Base-by-base conservation (phyloP, 1,140 invertebrate genomes). In the Trachymyrmex cornetzi region DNA sequence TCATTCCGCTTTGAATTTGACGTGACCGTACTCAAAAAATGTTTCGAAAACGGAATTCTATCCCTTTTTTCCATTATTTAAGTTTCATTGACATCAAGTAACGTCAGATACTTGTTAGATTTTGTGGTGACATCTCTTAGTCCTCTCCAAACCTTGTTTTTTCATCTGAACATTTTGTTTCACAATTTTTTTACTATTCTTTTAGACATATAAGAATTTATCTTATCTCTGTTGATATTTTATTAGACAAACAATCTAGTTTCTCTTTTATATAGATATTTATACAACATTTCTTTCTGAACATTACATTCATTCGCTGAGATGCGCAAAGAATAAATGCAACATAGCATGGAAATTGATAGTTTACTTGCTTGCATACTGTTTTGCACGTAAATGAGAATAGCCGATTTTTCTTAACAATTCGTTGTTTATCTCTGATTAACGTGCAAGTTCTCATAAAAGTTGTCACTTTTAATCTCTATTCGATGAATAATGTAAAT, bases 291-390 rank as follows among this genome's bases (percentile, higher is more conserved):
- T 81, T 69, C 24, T 57, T 71, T 81, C 34, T 81, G 11, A 5
- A 61, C 19, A 81, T 38, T 69, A 81, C 50, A 71, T 71, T 55
- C 50, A 81, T 71, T 71, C 22, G 64, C 64, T 81, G n/a, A 34
- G 61, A 66, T 79, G 59, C 7, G 64, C 66, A 24, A 12, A 57
- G 16, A 81, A 81, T 81, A 67, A 24, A 57, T 69, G 63, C 27
- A 48, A 80, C 27, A 16, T 67, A 16, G 79, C 79, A 81, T 66
- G 53, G 5, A 24, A 59, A 71, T 27, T 34, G 30, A 81, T 81
- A 69, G 22, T 71, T 44, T 80, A 67, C 48, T 71, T 81, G 79
- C 66, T 67, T 80, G 64, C 63, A 55, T 34, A 80, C n/a, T 22
- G 64, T 50, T 80, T n/a, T 81, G 77, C 77, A 81, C 77, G 77